Evolutionary conservation across 92 coral and sea anemone species (phyloP), one percentile per base, ranked within the genome.

Genomic region (Siderastrea radians): DNA sequence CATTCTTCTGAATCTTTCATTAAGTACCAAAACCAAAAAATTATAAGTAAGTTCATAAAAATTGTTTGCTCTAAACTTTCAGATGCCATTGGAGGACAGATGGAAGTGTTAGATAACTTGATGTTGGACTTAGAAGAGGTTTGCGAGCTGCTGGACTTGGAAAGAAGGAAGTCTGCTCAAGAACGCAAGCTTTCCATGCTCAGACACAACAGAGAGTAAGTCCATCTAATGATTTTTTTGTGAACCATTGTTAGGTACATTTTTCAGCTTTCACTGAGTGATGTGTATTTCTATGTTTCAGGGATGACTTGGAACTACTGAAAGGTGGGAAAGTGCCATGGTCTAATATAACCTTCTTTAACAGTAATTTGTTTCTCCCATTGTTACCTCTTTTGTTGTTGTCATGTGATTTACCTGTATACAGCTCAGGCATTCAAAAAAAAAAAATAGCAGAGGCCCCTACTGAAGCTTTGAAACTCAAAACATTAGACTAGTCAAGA

Each of bases 41-140:
- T 26, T 26, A 26, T 26, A 26, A 26, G 38, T 26, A 26, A 12
- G 64, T 43, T 16, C 26, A 7, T 84, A 10, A 46, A 47, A 62
- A 12, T 26, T 1, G 7, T 69, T 69, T 68, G 68, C 19, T 45
- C 44, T 55, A 5, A 50, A n/a, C 17, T 49, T 58, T n/a, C 19
- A 97, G 99, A 91, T 80, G 94, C 94, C 70, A 96, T 97, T 81
- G 96, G 95, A 38, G 92, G 94, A 78, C 99, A 98, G 84, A 83
- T 97, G 48, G 98, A 98, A 66, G 98, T 95, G 45, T 65, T 98
- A 64, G 99, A 98, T 74, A 94, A 87, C 52, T 89, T 96, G 68
- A 82, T 98, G 90, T 46, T 94, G 65, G 99, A 98, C 19, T 91
- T 91, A 51, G 99, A 98, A 78, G 99, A 97, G 44, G 96, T 93